A percentile compares a stretch with the other conserved stretches of the same genome.
Evolutionary conservation across 2,113 vertebrate genomes (phyloP).

Genomic region (Sigmodon hispidus): DNA sequence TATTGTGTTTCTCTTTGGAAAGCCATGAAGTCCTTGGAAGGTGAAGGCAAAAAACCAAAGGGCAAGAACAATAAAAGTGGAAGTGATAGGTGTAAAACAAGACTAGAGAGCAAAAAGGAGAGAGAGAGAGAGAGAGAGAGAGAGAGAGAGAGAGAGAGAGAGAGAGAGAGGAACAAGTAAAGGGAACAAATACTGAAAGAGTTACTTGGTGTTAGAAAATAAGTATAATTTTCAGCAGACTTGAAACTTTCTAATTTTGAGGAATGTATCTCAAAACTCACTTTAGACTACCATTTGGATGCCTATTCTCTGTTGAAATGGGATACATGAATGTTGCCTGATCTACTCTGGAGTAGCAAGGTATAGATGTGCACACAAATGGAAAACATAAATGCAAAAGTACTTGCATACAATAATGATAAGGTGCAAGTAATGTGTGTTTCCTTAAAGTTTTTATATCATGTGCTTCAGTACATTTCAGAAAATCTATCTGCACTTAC

Average conservation of each 20-base stretch:
- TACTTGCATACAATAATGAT: neutral
- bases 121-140: neutral
- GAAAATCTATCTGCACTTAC: neutral
- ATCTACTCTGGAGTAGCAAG: neutral
- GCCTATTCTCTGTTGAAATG: neutral
- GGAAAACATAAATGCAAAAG: neutral
- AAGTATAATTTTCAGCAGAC: neutral
- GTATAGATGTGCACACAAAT: neutral
- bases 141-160: neutral
- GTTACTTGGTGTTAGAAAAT: slow-evolving; percentile 5
- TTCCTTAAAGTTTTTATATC: neutral
- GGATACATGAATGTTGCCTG: neutral
- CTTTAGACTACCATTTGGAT: neutral
- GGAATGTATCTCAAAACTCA: neutral
- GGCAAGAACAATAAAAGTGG: neutral
- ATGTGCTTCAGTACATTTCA: neutral
- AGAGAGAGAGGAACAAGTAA: neutral
- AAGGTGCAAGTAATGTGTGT: neutral
- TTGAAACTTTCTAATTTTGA: slow-evolving; percentile 14
- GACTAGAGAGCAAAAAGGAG: neutral
- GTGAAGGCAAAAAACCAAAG: neutral
- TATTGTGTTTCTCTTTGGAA: neutral
- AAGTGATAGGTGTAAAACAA: neutral
- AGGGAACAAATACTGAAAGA: neutral
- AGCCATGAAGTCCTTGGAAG: neutral